Percentiles rank a stretch among this genome's conserved stretches.
Evolutionary conservation across 2,797 vertebrate genomes (phyloP).

Genomic region (Buceros bicornis): DNA sequence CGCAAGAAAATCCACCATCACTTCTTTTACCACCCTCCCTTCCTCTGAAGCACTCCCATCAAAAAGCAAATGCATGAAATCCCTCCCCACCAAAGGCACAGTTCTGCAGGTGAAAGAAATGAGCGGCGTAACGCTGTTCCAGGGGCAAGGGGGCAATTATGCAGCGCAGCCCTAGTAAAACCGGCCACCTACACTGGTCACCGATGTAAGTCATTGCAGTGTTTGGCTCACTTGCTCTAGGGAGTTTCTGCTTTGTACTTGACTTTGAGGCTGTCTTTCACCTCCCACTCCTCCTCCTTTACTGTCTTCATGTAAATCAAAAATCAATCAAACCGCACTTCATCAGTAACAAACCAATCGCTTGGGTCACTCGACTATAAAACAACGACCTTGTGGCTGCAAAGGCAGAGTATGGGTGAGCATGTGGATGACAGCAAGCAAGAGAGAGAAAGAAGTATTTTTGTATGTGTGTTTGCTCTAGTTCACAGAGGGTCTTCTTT

Average conservation of each 20-base stretch:
- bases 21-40: not conserved
- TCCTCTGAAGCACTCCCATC: not conserved
- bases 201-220: not conserved
- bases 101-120: not conserved
- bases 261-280: not conserved
- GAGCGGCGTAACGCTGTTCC: not conserved
- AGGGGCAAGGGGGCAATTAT: not conserved
- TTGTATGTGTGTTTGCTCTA: not conserved
- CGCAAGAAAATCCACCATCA: not conserved
- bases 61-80: not conserved
- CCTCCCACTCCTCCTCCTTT: not conserved
- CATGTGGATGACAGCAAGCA: not conserved
- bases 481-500: not conserved
- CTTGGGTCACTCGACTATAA: not conserved
- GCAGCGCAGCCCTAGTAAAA: not conserved
- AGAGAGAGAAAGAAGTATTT: not conserved
- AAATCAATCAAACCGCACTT: slow-evolving; percentile 13
- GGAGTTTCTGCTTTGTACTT: not conserved
- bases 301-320: slow-evolving; percentile 1
- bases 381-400: not conserved
- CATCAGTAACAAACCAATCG: slow-evolving; percentile 42
- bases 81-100: not conserved
- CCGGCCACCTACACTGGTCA: not conserved
- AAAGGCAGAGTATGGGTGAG: not conserved
- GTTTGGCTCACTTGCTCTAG: not conserved